Percentiles rank a stretch among this genome's conserved stretches.
phyloP scores from a whole-genome alignment of 2,888 invertebrate species.

The Sphecodes monilicornis region DNA sequence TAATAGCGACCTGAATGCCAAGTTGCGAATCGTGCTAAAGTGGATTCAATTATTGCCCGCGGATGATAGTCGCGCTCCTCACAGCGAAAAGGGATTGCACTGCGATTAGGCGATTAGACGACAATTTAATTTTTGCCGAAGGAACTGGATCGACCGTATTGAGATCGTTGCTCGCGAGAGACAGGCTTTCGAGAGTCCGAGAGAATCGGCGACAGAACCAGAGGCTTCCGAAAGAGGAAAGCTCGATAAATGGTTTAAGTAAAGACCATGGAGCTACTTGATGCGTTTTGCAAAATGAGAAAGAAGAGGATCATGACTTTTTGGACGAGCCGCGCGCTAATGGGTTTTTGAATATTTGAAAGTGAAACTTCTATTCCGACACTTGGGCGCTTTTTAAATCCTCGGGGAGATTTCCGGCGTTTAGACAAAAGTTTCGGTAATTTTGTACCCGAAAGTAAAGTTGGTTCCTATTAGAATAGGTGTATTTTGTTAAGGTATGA shows the following conservation, averaged over 20 bases:
- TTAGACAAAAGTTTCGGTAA: background rate
- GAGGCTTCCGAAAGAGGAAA: background rate
- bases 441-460: background rate
- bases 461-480: background rate
- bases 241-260: background rate
- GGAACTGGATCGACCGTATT: background rate
- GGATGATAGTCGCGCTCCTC: background rate
- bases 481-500: too few relatives aligned
- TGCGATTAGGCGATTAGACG: constrained; percentile 9
- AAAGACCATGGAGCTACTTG: background rate
- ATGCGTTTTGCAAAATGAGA: background rate
- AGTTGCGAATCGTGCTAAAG: background rate
- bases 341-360: background rate
- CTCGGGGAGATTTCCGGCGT: background rate
- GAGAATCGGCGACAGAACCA: background rate
- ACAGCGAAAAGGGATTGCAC: background rate
- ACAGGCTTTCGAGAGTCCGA: background rate
- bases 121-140: background rate
- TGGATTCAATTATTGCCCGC: constrained; percentile 9
- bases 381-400: background rate
- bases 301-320: background rate
- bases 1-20: constrained; percentile 28
- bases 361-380: constrained; percentile 1
- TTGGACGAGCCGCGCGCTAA: background rate
- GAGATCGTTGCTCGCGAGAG: background rate